phyloP scores from a whole-genome alignment of 2,797 vertebrate genomes.

The Pangasius sanitwongsei region DNA sequence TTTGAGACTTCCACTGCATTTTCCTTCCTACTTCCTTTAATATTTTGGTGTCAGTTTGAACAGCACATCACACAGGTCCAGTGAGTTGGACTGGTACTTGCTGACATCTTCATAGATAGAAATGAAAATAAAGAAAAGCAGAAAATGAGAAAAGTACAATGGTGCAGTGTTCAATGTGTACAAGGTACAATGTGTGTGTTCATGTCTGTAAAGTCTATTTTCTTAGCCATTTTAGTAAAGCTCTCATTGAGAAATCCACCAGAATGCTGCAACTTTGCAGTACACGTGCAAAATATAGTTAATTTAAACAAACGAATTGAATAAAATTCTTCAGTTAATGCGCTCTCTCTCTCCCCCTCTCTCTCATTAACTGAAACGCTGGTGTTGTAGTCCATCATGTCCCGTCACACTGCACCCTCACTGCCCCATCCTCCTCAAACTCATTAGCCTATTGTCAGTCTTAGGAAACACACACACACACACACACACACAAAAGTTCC shows the following conservation, averaged over 20 bases:
- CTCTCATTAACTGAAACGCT: conserved; percentile 46
- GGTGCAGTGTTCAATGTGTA: too few species aligned
- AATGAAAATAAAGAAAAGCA: too few species aligned
- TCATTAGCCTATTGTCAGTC: conserved; percentile 50
- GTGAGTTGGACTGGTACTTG: not conserved
- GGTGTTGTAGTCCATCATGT: conserved; percentile 45
- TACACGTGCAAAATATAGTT: not conserved
- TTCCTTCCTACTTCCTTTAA: not conserved
- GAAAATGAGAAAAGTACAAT: too few species aligned
- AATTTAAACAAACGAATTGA: not conserved
- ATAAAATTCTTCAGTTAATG: not conserved
- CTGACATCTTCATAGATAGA: not conserved
- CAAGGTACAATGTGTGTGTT: not conserved
- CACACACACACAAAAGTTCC: not conserved
- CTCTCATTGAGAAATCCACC: not conserved
- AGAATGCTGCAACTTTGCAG: not conserved
- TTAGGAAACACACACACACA: conserved; percentile 31
- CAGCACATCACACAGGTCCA: not conserved
- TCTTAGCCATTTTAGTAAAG: not conserved
- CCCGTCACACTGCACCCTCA: conserved; percentile 42
- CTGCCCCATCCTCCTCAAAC: conserved; percentile 47
- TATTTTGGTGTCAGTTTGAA: not conserved
- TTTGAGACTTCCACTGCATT: not conserved
- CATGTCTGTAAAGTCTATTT: not conserved
- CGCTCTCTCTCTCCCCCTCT: not conserved